phyloP scores from a whole-genome alignment of 2,888 invertebrate species.

The Apoderus coryli region DNA sequence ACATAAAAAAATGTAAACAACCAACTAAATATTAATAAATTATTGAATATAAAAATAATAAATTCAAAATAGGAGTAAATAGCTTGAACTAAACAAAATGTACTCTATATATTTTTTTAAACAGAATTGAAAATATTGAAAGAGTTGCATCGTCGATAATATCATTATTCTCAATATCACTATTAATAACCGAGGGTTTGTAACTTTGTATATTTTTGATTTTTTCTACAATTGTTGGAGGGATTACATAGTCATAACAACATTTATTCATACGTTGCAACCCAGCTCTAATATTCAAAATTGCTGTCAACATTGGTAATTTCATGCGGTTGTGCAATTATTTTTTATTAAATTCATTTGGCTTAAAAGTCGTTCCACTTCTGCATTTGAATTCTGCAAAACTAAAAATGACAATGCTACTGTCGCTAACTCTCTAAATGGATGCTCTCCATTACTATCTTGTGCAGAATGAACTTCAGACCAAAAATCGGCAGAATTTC shows the following conservation, averaged over 20 bases:
- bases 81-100: no score
- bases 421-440: slow-evolving; percentile 17
- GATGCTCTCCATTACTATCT: slow-evolving; percentile 33
- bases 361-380: slow-evolving; percentile 16
- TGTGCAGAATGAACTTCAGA: slow-evolving; percentile 2
- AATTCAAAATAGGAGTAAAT: no score
- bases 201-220: slow-evolving; percentile 1
- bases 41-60: no score
- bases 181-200: no score
- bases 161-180: no score
- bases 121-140: no score
- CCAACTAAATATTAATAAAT: no score
- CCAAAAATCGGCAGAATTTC: background rate
- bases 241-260: slow-evolving; percentile 2
- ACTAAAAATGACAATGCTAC: slow-evolving; percentile 13
- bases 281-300: slow-evolving; percentile 2
- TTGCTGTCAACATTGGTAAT: background rate
- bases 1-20: no score
- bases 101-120: no score
- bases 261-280: background rate
- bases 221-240: background rate
- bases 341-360: slow-evolving; percentile 14
- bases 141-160: no score
- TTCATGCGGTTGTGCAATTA: slow-evolving; percentile 8
- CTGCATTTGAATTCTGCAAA: slow-evolving; percentile 16